Evolutionary conservation across 2,888 invertebrate genomes (phyloP).

Genomic region (Griposia aprilina): DNA sequence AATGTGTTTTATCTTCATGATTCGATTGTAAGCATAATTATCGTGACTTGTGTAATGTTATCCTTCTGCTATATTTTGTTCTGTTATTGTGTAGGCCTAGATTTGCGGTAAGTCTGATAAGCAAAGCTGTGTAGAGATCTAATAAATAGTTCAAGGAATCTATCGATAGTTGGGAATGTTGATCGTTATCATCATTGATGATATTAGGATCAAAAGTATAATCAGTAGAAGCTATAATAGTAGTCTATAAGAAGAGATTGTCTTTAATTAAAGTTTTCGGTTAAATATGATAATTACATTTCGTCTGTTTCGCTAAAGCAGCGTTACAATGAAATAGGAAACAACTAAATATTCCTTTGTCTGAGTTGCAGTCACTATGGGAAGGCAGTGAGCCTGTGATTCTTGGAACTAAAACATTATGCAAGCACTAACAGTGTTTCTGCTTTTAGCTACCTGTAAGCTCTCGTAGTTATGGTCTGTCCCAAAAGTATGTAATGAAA

Average conservation of each 20-base stretch:
- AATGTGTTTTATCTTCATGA: background rate
- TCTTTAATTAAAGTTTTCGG: constrained; percentile 1
- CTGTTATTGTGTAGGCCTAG: no score
- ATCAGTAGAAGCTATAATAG: background rate
- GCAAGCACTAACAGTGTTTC: no score
- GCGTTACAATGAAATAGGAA: background rate
- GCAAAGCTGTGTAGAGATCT: constrained; percentile 9
- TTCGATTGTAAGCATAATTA: background rate
- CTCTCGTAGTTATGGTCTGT: background rate
- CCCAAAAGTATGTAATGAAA: background rate
- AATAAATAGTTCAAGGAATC: constrained; percentile 1
- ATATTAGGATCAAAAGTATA: background rate
- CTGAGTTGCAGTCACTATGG: background rate
- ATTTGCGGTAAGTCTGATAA: constrained; percentile 7
- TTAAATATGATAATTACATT: constrained; percentile 10
- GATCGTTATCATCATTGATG: no score
- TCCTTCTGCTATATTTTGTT: background rate
- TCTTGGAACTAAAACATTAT: background rate
- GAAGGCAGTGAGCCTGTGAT: background rate
- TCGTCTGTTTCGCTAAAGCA: constrained; percentile 6
- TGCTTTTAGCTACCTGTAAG: background rate
- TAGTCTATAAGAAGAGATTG: background rate
- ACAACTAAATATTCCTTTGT: constrained; percentile 7
- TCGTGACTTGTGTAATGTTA: background rate
- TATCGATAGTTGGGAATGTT: background rate